Evolutionary conservation across 2,113 vertebrate species (phyloP).

Genomic region (Hipposideros armiger): DNA sequence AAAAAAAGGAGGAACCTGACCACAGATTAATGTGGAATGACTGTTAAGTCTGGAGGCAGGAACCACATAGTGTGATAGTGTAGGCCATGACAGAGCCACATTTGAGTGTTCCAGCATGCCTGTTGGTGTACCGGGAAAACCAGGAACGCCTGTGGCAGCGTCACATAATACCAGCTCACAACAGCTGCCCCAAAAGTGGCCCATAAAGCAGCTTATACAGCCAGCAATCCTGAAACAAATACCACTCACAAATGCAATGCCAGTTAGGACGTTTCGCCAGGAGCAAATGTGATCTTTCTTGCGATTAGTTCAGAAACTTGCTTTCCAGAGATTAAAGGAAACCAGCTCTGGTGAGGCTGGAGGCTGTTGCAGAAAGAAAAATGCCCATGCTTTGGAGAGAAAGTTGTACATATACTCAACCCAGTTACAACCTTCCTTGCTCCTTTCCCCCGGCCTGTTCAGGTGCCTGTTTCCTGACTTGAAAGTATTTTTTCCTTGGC

Average conservation of each 20-base stretch:
- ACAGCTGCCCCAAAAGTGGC: neutral
- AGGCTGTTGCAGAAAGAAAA: neutral
- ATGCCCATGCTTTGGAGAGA: neutral
- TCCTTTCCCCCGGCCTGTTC: neutral
- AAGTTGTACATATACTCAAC: neutral
- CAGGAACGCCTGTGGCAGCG: neutral
- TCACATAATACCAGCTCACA: neutral
- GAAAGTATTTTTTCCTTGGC: conserved; percentile 16
- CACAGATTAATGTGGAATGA: fast-evolving
- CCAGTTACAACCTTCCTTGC: neutral
- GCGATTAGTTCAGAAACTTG: conserved; percentile 59
- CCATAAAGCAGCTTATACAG: neutral
- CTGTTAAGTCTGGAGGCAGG: neutral
- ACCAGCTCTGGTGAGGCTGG: neutral
- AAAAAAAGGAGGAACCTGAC: fast-evolving
- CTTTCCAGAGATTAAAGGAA: conserved; percentile 48
- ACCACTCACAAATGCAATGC: conserved; percentile 19
- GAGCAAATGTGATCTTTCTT: neutral
- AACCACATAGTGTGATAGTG: fast-evolving
- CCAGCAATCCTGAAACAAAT: conserved; percentile 78
- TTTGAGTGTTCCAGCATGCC: neutral
- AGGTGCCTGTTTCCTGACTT: neutral
- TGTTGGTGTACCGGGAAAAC: neutral
- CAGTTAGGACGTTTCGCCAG: fast-evolving
- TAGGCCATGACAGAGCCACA: neutral